Evolutionary conservation across 2,113 vertebrate species (phyloP).

Genomic region (Rostratula benghalensis): DNA sequence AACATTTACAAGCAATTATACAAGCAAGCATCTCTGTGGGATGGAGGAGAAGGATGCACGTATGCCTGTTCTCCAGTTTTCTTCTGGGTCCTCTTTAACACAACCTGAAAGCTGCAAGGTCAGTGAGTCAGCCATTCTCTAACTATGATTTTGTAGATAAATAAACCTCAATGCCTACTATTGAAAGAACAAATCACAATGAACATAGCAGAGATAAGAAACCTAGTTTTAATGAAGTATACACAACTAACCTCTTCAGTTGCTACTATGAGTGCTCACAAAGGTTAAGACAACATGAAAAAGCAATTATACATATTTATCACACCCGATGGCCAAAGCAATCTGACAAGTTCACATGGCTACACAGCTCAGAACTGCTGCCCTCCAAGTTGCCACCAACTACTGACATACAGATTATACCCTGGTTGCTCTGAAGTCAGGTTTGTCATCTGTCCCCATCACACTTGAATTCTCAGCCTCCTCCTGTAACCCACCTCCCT

Average conservation of each 20-base stretch:
- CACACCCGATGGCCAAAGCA: not conserved
- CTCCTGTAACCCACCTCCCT: not conserved
- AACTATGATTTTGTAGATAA: not conserved
- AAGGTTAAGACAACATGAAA: conserved; percentile 43
- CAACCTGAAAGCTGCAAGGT: not conserved
- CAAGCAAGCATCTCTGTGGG: not conserved
- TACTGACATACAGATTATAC: not conserved
- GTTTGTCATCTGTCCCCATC: not conserved
- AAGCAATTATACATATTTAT: conserved; percentile 8
- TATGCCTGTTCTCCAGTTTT: not conserved
- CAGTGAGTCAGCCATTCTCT: not conserved
- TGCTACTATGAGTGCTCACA: not conserved
- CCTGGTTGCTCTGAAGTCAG: not conserved
- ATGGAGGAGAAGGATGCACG: not conserved
- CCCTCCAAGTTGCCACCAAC: not conserved
- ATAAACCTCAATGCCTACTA: not conserved
- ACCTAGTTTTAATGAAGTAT: conserved; percentile 10
- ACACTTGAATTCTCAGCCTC: not conserved
- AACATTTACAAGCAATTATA: not conserved
- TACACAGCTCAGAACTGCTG: not conserved
- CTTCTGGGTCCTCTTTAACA: not conserved
- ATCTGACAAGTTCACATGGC: not conserved
- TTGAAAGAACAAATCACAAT: not conserved
- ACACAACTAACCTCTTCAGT: not conserved
- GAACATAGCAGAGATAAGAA: not conserved